phyloP scores from a whole-genome alignment of 2,888 invertebrate genomes.

The Cantharis rufa region DNA sequence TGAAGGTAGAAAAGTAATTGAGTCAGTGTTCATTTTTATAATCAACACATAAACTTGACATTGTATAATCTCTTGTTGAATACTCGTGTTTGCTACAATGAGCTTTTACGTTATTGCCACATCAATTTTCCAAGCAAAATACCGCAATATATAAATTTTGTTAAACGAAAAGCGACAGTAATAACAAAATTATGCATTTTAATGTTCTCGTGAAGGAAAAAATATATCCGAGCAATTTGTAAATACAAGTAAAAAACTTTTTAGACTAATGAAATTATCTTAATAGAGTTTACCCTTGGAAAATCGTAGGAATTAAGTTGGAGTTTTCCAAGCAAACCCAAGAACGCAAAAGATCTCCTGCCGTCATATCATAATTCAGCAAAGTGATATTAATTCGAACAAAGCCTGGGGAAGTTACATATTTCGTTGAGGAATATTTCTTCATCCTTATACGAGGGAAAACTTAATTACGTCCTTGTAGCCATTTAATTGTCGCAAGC shows the following conservation, averaged over 20 bases:
- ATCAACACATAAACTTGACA: slow-evolving; percentile 7
- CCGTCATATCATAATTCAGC: slow-evolving; percentile 27
- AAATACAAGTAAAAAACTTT: slow-evolving; percentile 16
- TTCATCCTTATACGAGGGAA: slow-evolving; percentile 21
- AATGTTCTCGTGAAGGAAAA: slow-evolving; percentile 12
- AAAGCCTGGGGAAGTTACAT: slow-evolving; percentile 26
- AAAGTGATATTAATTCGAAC: slow-evolving; percentile 27
- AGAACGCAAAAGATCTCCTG: slow-evolving; percentile 5
- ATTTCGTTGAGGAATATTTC: slow-evolving; percentile 25
- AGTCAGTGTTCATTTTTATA: slow-evolving; percentile 6
- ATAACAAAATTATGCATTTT: slow-evolving; percentile 14
- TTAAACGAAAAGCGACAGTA: slow-evolving; percentile 14
- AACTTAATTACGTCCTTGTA: slow-evolving; percentile 29
- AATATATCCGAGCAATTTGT: slow-evolving; percentile 8
- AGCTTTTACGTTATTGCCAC: slow-evolving; percentile 26
- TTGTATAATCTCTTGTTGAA: slow-evolving; percentile 11
- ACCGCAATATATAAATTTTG: slow-evolving; percentile 5
- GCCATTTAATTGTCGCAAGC: slow-evolving; percentile 26
- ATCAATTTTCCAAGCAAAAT: slow-evolving; percentile 23
- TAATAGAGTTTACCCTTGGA: slow-evolving; percentile 18
- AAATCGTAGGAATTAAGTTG: slow-evolving; percentile 16
- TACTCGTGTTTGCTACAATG: slow-evolving; percentile 19
- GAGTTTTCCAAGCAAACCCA: background rate
- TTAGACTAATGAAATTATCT: slow-evolving; percentile 25
- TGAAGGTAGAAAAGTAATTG: background rate